Evolutionary conservation across 1,140 invertebrate species (phyloP).

Genomic region (Periplaneta americana): DNA sequence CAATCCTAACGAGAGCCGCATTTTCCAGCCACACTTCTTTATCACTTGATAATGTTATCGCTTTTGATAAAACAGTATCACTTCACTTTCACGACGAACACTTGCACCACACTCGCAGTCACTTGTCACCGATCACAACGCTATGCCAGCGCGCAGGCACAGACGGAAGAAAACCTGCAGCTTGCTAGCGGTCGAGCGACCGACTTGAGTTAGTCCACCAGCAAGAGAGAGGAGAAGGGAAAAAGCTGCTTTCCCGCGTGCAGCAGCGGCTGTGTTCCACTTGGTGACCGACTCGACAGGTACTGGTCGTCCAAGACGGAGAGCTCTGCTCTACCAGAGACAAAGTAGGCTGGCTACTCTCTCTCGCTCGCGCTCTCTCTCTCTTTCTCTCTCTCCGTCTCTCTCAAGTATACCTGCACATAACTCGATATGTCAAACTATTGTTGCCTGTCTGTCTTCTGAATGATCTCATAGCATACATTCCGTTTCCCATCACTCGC

Average conservation of each 20-base stretch:
- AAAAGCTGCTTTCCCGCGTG: background rate
- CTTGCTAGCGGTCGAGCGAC: background rate
- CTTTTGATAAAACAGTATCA: background rate
- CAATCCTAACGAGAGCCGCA: no score
- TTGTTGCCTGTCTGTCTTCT: no score
- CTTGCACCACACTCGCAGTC: background rate
- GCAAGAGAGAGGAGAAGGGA: background rate
- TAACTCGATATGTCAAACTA: background rate
- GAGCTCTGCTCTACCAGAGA: conserved; percentile 15
- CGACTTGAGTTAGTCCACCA: background rate
- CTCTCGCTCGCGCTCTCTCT: background rate
- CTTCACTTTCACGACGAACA: background rate
- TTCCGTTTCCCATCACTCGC: no score
- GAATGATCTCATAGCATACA: background rate
- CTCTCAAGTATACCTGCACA: background rate
- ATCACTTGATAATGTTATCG: no score
- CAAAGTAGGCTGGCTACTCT: background rate
- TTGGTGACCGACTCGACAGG: background rate
- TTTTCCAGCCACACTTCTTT: no score
- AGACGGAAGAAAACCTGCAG: background rate
- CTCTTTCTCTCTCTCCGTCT: background rate
- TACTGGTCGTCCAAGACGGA: conserved; percentile 29
- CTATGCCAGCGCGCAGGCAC: background rate
- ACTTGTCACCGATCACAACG: background rate
- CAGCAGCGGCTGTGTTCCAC: background rate